Base-by-base conservation (phyloP, 2,888 invertebrate genomes). In the Papilio protenor region DNA sequence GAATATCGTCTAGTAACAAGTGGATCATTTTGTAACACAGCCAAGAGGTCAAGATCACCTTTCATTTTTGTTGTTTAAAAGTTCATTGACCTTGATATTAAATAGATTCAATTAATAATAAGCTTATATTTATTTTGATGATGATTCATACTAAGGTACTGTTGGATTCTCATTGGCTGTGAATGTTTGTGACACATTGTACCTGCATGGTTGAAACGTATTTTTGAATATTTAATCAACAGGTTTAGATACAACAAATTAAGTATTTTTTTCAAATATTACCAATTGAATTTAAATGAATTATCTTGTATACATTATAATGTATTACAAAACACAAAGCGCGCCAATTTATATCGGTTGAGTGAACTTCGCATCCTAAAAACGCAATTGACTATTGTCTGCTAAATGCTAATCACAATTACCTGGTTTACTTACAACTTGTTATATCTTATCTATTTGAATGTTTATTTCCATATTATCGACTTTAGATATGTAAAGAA, bases 31-130 rank as follows among this genome's bases (percentile, higher is more conserved):
- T 45, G 66, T 69, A 69, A 69, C 21, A 21, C 66, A 69, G 45
- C 45, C 21, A 72, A 59, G 59, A 61, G 77, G 77, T 77, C 27
- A 77, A 74, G 77, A 73, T 59, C 73, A 49, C 69, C 21, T 66
- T 73, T 74, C 66, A 61, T 61, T 74, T 73, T 77, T 69, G 49
- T 73, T 66, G n/a, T 55, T 27, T 57, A 40, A 61, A 73, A 69
- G 66, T 73, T 77, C 70, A 57, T 57, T 73, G 69, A 57, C 69
- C 77, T 27, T 69, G 66, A 40, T 45, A 59, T 47, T 49, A 18
- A 45, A 47, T 77, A 77, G 47, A 57, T 10, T 47, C 45, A 73
- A 69, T 49, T 77, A 69, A 69, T 66, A 49, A 66, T 52, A 55
- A 11, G 59, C 47, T 70, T n/a, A 57, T 11, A 21, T 3, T 57